Base-by-base conservation (phyloP, 1,140 invertebrate genomes). In the Drosophila sulfurigaster region DNA sequence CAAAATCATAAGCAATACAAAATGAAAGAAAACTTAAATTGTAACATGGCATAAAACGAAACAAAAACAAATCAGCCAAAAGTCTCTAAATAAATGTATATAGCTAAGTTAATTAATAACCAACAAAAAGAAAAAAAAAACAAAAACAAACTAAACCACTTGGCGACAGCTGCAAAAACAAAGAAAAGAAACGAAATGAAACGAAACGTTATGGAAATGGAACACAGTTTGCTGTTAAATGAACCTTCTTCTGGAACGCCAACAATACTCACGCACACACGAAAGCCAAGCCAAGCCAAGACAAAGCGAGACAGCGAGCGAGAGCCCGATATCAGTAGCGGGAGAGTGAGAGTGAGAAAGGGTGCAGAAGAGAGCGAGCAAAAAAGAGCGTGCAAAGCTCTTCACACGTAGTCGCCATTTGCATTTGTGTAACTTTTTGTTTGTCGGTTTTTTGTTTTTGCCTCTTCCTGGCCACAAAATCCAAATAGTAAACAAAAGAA, bases 1-100 rank as follows among this genome's bases (percentile, higher is more conserved):
- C 49, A 62, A 60, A 68, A 68, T 68, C 65, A 74, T 69, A 74
- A 74, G 71, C 71, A 74, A 74, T 74, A 69, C 15, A 54, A 62
- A 28, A 20, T 67, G 48, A 49, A n/a, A 68, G 10, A 15, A 4
- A 41, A 41, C n/a, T n/a, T 46, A 15, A 49, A 66, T 38, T 32
- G n/a, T 52, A 67, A 52, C 8, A 49, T 54, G 28, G 30, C 11
- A 51, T 30, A 30, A 57, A 48, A 25, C 20, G 20, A 6, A 71
- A 20, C 5, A n/a, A 65, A 48, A 54, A n/a, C 41, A 13, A 13
- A 72, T 51, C 41, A 48, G 20, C 7, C 16, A 56, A 49, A 59
- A 16, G 63, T 28, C 35, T 45, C n/a, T 56, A 45, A 56, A 46
- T 56, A 20, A n/a, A 56, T 46, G 11, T 65, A 35, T 30, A 56